Conservation (phyloP, 1,140 invertebrate species). For the Pachyrhynchus sulphureomaculatus region DNA sequence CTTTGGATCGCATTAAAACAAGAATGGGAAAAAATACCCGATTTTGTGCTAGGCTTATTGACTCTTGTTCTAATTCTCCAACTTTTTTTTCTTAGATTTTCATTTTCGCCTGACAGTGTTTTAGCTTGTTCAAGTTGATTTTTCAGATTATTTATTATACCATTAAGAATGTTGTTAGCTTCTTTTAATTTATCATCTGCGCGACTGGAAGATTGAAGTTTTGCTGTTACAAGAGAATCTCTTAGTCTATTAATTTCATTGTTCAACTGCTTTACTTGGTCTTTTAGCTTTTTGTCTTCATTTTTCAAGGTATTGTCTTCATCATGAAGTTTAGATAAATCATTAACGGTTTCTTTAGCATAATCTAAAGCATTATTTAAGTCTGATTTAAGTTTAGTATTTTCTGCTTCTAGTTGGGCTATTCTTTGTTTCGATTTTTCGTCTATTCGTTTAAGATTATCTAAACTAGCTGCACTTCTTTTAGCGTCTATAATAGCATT, state of each 20-base stretch:
- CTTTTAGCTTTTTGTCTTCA: conserved; percentile 24
- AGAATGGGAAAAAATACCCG: no score
- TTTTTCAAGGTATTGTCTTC: conserved; percentile 10
- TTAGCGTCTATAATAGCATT: conserved; percentile 8
- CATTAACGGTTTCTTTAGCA: conserved; percentile 1
- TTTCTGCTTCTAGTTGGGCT: conserved; percentile 19
- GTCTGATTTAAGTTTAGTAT: conserved; percentile 14
- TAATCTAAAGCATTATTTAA: conserved; percentile 20
- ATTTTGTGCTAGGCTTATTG: no score
- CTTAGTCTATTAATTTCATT: conserved; percentile 17
- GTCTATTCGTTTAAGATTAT: conserved; percentile 11
- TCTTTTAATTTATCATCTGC: conserved; percentile 4
- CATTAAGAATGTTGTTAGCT: neutral
- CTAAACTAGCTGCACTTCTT: neutral
- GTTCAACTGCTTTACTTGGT: conserved; percentile 16
- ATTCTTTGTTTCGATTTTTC: conserved; percentile 23
- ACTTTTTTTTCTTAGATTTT: conserved; percentile 20
- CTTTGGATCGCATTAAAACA: no score
- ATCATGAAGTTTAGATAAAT: conserved; percentile 9
- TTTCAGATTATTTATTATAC: neutral
- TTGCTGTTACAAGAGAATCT: neutral
- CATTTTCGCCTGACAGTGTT: conserved; percentile 11
- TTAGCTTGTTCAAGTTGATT: conserved; percentile 1
- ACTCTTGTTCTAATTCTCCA: conserved; percentile 11
- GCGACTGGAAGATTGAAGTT: neutral